phyloP scores from a whole-genome alignment of 2,888 invertebrate genomes.

The Tipula confusa region DNA sequence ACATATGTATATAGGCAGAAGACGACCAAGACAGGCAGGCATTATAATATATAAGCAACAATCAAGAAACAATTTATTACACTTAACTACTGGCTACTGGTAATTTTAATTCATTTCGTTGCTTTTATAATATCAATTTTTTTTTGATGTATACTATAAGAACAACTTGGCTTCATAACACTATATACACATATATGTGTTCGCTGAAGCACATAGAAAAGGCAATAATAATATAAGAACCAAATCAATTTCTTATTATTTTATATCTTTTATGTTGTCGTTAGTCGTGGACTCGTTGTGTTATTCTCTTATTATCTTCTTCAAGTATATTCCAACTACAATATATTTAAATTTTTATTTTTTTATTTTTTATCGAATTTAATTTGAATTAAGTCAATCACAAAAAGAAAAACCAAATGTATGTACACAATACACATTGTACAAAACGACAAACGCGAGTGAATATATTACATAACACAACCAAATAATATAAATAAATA shows the following conservation, averaged over 20 bases:
- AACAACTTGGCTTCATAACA: neutral
- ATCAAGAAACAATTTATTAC: slow-evolving; percentile 25
- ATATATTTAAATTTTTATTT: neutral
- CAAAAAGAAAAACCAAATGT: neutral
- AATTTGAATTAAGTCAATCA: slow-evolving; percentile 3
- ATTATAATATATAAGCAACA: neutral
- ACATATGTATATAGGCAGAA: too few species aligned
- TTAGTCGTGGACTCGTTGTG: neutral
- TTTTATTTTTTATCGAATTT: neutral
- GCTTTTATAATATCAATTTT: neutral
- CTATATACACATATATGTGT: neutral
- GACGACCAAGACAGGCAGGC: neutral
- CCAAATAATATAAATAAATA: neutral
- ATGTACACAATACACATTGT: too few species aligned
- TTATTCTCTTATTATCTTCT: too few species aligned
- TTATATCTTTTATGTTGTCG: neutral
- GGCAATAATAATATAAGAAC: neutral
- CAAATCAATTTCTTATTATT: slow-evolving; percentile 20
- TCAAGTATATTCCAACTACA: neutral
- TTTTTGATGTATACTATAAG: neutral
- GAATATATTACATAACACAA: neutral
- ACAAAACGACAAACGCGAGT: neutral
- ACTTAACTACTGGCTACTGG: slow-evolving; percentile 25
- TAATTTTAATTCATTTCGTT: neutral
- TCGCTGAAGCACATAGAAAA: neutral